phyloP scores from a whole-genome alignment of 2,113 vertebrate genomes.

The Zapus hudsonius region DNA sequence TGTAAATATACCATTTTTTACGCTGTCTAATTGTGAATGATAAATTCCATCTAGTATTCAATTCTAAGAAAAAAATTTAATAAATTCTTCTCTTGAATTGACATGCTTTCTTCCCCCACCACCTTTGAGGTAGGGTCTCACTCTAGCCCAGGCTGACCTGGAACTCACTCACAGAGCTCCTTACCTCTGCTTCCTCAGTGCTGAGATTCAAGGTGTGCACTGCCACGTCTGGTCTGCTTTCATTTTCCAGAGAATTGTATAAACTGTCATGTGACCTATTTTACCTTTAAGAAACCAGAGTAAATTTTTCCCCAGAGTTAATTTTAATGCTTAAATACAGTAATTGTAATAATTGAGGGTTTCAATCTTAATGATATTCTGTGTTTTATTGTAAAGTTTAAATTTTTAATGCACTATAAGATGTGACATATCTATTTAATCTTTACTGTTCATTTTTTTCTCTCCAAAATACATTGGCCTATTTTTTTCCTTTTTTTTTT shows the following conservation, averaged over 20 bases:
- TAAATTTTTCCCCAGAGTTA: no score
- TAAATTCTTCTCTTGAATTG: background rate
- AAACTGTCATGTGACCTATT: background rate
- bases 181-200: no score
- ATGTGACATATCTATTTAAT: background rate
- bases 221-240: no score
- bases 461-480: background rate
- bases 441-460: background rate
- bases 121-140: no score
- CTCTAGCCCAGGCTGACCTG: no score
- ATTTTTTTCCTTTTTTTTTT: conserved; percentile 12
- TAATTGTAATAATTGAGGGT: background rate
- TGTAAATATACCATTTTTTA: background rate
- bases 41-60: conserved; percentile 17
- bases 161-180: no score
- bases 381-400: conserved; percentile 16
- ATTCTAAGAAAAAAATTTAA: background rate
- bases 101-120: no score
- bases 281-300: conserved; percentile 43
- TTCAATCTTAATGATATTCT: conserved; percentile 10
- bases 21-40: background rate
- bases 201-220: no score
- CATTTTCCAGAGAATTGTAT: background rate
- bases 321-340: background rate
- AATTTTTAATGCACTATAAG: background rate